phyloP scores from a whole-genome alignment of 2,113 vertebrate species.

The Pterocles burchelli region DNA sequence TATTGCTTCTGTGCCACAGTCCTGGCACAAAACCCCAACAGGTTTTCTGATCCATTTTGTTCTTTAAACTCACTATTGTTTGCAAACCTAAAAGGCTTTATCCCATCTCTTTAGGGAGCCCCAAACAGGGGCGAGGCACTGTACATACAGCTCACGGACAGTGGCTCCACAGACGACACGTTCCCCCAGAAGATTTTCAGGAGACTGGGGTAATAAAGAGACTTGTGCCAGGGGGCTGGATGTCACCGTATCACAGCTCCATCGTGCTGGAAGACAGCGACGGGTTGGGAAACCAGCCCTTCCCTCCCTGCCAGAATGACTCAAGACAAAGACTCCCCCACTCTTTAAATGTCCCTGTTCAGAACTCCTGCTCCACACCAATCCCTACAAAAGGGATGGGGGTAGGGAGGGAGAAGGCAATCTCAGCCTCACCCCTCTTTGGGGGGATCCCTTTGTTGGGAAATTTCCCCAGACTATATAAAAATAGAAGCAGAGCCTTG shows the following conservation, averaged over 20 bases:
- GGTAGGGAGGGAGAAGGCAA: background rate
- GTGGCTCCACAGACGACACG: background rate
- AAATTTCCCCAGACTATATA: conserved; percentile 19
- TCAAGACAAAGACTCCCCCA: conserved; percentile 58
- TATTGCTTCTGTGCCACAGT: background rate
- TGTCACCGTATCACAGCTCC: conserved; percentile 9
- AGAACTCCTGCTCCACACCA: conserved; percentile 28
- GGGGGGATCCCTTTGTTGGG: conserved; percentile 32
- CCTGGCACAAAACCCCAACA: conserved; percentile 35
- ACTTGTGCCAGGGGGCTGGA: background rate
- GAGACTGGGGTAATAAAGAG: background rate
- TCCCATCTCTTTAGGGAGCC: background rate
- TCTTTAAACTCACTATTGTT: conserved; percentile 46
- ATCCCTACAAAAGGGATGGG: background rate
- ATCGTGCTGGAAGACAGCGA: conserved; percentile 33
- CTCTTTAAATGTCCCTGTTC: conserved; percentile 37
- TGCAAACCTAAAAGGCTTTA: conserved; percentile 34
- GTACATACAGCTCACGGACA: background rate
- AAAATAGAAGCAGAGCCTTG: conserved; percentile 48
- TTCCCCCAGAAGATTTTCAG: background rate
- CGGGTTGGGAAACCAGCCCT: conserved; percentile 42
- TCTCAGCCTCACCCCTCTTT: background rate
- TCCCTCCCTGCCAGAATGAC: conserved; percentile 49
- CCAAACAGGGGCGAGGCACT: background rate
- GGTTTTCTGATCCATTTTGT: conserved; percentile 35